Percentiles rank a stretch among this genome's conserved stretches.
These are phyloP conservation scores for Leucozona laternaria DNA, from an alignment of 2,888 invertebrate species.

Conservation along the genomic window DNA sequence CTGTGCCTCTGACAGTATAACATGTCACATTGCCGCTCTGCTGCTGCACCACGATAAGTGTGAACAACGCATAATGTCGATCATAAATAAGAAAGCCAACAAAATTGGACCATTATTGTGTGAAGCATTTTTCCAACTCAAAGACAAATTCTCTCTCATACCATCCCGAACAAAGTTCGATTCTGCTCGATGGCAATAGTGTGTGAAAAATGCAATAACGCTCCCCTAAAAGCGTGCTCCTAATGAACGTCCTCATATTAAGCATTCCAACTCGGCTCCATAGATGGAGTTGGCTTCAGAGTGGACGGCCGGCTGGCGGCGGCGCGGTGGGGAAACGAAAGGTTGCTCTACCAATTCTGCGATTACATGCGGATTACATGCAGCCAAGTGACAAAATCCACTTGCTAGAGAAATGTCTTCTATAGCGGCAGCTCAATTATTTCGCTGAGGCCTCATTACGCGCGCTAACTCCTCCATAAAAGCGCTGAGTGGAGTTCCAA, in stretches of 20 bases:
- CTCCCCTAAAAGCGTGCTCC: constrained; percentile 59
- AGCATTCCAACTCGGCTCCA: constrained; percentile 18
- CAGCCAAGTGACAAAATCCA: constrained; percentile 64
- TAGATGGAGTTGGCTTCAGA: constrained; percentile 38
- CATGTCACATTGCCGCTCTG: constrained; percentile 50
- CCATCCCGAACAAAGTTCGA: background rate
- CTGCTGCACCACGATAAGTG: constrained; percentile 40
- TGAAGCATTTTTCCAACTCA: background rate
- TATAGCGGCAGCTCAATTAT: constrained; percentile 69
- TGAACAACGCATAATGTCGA: constrained; percentile 65
- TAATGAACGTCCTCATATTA: constrained; percentile 57
- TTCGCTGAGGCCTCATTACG: constrained; percentile 68
- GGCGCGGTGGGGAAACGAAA: constrained; percentile 3
- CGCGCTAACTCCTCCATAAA: constrained; percentile 72
- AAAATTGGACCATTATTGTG: constrained; percentile 46
- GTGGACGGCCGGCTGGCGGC: background rate
- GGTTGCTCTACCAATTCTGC: constrained; percentile 49
- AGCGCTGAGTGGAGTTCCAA: constrained; percentile 21
- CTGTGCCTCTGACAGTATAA: constrained; percentile 32
- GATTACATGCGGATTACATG: constrained; percentile 75
- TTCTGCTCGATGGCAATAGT: background rate
- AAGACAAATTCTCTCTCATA: background rate
- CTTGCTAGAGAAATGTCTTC: constrained; percentile 10
- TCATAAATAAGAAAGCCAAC: constrained; percentile 65
- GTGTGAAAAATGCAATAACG: constrained; percentile 60